phyloP scores from a whole-genome alignment of 2,797 vertebrate species.

The Selene dorsalis region DNA sequence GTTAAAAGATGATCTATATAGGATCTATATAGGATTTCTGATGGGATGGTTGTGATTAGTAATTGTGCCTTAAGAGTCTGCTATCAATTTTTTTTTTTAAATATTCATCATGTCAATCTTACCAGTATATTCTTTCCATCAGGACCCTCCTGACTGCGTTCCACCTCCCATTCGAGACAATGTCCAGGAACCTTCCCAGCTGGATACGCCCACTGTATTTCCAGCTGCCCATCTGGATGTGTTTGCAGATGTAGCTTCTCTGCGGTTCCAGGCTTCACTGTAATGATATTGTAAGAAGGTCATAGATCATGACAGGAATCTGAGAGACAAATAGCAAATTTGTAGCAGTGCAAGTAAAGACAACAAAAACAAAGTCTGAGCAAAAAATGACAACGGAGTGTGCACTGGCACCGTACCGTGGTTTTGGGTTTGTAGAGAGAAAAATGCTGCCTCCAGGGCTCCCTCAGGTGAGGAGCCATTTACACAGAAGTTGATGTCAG shows the following conservation, averaged over 20 bases:
- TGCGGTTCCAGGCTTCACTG: constrained; percentile 78
- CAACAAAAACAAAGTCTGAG: too few species aligned
- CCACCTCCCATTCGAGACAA: constrained; percentile 82
- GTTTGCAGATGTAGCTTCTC: constrained; percentile 48
- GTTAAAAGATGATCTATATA: too few species aligned
- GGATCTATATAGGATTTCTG: too few species aligned
- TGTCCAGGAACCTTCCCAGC: constrained; percentile 61
- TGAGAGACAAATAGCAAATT: not conserved
- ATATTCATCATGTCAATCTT: constrained; percentile 13
- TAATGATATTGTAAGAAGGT: not conserved
- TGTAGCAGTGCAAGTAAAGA: not conserved
- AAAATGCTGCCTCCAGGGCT: constrained; percentile 59
- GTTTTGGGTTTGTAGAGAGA: constrained; percentile 81
- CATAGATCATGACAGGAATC: not conserved
- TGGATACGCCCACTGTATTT: constrained; percentile 71
- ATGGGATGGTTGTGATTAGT: not conserved
- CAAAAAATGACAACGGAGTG: too few species aligned
- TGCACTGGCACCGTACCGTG: constrained; percentile 61
- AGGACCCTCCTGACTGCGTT: constrained; percentile 43
- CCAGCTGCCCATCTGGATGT: constrained; percentile 39
- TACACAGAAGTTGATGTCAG: constrained; percentile 81
- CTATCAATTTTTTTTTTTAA: too few species aligned
- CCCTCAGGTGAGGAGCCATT: constrained; percentile 77
- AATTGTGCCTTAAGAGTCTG: not conserved
- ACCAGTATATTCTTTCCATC: constrained; percentile 52